Evolutionary conservation across 2,888 invertebrate genomes (phyloP).

Genomic region (Tetropium fuscum): DNA sequence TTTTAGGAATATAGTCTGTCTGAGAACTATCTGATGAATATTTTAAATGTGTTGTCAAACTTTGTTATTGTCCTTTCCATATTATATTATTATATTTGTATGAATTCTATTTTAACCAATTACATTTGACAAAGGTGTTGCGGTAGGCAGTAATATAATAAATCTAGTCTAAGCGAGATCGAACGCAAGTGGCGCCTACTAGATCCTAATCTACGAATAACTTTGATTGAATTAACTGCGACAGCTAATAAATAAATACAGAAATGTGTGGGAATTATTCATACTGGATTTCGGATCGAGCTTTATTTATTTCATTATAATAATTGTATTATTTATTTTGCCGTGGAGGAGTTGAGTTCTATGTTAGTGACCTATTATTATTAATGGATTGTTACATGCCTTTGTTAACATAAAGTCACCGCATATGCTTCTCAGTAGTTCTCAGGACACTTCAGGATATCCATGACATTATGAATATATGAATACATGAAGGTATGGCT

Average conservation of each 20-base stretch:
- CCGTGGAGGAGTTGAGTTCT: constrained; percentile 9
- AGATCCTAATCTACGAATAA: constrained; percentile 26
- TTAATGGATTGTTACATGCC: not conserved
- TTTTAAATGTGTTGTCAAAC: too few species aligned
- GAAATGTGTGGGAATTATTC: constrained; percentile 23
- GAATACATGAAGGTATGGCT: constrained; percentile 14
- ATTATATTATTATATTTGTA: not conserved
- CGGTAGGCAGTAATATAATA: constrained; percentile 23
- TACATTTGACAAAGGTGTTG: constrained; percentile 22
- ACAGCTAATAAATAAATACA: constrained; percentile 19
- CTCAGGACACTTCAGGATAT: too few species aligned
- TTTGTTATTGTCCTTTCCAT: not conserved
- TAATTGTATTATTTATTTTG: not conserved
- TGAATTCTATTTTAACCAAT: constrained; percentile 19
- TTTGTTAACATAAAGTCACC: too few species aligned
- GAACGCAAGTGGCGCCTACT: constrained; percentile 32
- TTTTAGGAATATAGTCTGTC: too few species aligned
- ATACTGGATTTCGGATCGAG: constrained; percentile 15
- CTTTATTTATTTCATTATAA: constrained; percentile 13
- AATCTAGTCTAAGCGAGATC: constrained; percentile 24
- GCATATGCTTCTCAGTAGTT: too few species aligned
- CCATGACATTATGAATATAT: too few species aligned
- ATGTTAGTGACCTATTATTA: not conserved
- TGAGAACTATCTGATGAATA: too few species aligned
- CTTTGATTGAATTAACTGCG: constrained; percentile 29